Conservation (phyloP, 2,113 vertebrate genomes). For the Theristicus caerulescens region DNA sequence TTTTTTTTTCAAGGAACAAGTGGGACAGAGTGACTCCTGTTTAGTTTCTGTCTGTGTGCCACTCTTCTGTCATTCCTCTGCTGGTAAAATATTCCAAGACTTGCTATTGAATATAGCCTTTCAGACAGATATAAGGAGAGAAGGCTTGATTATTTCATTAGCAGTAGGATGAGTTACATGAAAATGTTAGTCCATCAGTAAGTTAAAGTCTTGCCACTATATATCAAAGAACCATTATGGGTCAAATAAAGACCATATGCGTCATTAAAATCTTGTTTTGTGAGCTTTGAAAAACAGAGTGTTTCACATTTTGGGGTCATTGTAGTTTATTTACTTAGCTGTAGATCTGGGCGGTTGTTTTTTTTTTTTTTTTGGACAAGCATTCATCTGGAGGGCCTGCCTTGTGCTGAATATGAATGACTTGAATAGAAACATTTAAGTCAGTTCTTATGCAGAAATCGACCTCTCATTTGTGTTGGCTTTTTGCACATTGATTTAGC, state of each 20-base stretch:
- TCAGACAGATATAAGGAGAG: background rate
- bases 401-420: background rate
- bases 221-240: slow-evolving; percentile 1
- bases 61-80: background rate
- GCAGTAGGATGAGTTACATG: background rate
- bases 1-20: background rate
- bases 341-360: background rate
- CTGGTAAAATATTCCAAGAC: background rate
- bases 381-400: background rate
- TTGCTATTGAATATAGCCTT: background rate
- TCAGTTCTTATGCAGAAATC: background rate
- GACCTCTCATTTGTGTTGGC: background rate
- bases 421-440: slow-evolving; percentile 1
- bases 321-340: slow-evolving; percentile 48
- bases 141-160: background rate
- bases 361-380: background rate
- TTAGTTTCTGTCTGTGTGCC: background rate
- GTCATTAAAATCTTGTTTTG: background rate
- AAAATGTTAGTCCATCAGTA: background rate
- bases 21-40: background rate
- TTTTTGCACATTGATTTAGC: background rate
- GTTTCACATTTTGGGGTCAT: slow-evolving; percentile 15
- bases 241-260: slow-evolving; percentile 36
- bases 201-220: background rate
- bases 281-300: background rate